Evolutionary conservation across 92 coral and sea anemone genomes (phyloP).

Genomic region (Parazoanthus atlanticus): DNA sequence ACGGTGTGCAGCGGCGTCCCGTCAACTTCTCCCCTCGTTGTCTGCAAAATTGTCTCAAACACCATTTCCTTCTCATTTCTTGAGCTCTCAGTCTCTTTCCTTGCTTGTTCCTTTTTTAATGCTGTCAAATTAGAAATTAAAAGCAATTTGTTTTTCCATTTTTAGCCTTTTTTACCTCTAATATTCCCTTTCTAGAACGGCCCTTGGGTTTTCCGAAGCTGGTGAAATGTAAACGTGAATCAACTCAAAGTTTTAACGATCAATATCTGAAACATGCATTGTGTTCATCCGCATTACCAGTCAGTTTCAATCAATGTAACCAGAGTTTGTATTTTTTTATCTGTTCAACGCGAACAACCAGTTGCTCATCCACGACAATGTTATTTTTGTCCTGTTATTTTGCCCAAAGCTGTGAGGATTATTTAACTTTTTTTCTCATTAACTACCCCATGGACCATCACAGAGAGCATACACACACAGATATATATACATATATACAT

Average conservation of each 20-base stretch:
- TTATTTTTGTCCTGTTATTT: no score
- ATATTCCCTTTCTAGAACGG: neutral
- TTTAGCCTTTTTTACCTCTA: neutral
- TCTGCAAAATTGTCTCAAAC: neutral
- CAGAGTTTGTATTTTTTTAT: neutral
- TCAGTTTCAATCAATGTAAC: no score
- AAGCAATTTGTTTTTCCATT: neutral
- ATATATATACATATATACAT: no score
- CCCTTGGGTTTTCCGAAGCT: neutral
- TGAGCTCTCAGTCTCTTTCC: neutral
- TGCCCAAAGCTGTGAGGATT: no score
- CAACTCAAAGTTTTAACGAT: no score
- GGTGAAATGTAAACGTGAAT: neutral
- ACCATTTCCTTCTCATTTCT: neutral
- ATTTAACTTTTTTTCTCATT: no score
- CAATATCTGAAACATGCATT: no score
- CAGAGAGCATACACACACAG: no score
- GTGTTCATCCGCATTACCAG: no score
- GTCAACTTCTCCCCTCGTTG: constrained; percentile 4
- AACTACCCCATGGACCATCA: no score
- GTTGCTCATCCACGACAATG: no score
- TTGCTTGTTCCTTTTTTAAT: neutral
- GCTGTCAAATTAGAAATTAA: neutral
- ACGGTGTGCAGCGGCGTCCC: neutral
- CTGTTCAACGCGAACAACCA: neutral